A percentile compares a stretch with the other conserved stretches of the same genome.
phyloP scores from a whole-genome alignment of 2,888 invertebrate species.

The Acanthosoma haemorrhoidale region DNA sequence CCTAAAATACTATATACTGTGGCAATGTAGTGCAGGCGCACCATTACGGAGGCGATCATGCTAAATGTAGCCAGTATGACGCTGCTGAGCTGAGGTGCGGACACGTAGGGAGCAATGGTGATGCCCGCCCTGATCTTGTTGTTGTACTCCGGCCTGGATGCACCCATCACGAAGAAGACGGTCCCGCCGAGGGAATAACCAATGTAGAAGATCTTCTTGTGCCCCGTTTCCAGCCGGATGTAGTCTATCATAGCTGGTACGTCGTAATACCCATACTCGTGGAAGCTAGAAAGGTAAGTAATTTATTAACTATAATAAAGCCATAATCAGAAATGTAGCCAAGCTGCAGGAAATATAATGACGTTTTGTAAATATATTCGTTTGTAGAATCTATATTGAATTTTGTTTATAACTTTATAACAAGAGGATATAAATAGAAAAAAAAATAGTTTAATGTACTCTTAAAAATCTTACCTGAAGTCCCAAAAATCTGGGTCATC shows the following conservation, averaged over 20 bases:
- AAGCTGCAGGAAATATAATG: too few relatives aligned
- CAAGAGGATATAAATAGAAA: too few relatives aligned
- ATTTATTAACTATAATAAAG: too few relatives aligned
- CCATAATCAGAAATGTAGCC: too few relatives aligned
- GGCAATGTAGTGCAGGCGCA: too few relatives aligned
- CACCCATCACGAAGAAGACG: constrained; percentile 54
- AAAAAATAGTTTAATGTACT: too few relatives aligned
- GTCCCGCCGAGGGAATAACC: constrained; percentile 57
- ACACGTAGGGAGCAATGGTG: constrained; percentile 35
- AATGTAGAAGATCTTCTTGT: constrained; percentile 47
- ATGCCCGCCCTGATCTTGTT: constrained; percentile 40
- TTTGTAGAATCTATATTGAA: too few relatives aligned
- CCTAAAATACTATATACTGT: too few relatives aligned
- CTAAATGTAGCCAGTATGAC: constrained; percentile 33
- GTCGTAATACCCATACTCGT: constrained; percentile 57
- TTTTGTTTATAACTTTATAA: too few relatives aligned
- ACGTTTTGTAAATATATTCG: too few relatives aligned
- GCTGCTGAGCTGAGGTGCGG: constrained; percentile 32
- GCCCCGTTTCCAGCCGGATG: constrained; percentile 48
- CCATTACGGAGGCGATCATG: constrained; percentile 35
- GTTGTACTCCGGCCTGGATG: constrained; percentile 54
- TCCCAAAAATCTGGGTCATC: constrained; percentile 53
- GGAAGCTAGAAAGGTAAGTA: constrained; percentile 48
- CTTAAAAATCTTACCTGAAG: constrained; percentile 55
- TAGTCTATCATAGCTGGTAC: constrained; percentile 54